Conservation (phyloP, 2,113 vertebrate species). For the Notarius lentiginosus region DNA sequence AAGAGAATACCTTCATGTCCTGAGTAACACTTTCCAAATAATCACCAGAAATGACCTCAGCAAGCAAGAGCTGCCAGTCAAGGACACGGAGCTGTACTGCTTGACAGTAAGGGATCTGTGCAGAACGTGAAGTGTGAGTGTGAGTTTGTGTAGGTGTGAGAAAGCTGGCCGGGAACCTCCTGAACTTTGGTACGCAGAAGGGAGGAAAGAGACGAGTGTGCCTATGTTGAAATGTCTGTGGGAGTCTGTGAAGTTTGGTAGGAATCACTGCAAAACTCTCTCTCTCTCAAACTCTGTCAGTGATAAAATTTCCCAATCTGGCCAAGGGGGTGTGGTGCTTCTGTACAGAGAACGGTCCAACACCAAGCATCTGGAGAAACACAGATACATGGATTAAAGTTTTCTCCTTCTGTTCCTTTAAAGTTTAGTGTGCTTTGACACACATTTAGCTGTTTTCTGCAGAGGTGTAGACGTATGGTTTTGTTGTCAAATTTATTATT, state of each 20-base stretch:
- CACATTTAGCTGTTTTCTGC: background rate
- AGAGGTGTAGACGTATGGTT: background rate
- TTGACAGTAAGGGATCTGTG: background rate
- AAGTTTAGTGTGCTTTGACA: background rate
- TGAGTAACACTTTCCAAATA: constrained; percentile 41
- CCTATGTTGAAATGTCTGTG: constrained; percentile 12
- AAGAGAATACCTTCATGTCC: background rate
- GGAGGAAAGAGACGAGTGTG: constrained; percentile 30
- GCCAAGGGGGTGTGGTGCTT: constrained; percentile 32
- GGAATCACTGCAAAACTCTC: background rate
- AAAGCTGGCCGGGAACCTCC: constrained; percentile 40
- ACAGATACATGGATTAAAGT: background rate
- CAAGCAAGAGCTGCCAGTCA: constrained; percentile 4
- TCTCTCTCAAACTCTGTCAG: constrained; percentile 11
- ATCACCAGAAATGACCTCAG: constrained; percentile 58
- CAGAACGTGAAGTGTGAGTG: background rate
- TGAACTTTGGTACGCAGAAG: constrained; percentile 26
- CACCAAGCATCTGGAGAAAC: background rate
- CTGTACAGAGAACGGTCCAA: constrained; percentile 15
- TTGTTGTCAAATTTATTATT: background rate
- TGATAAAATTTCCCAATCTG: background rate
- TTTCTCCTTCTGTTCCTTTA: background rate
- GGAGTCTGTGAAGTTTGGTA: constrained; percentile 11
- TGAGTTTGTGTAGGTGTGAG: constrained; percentile 46
- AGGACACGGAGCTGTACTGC: constrained; percentile 15